These are phyloP conservation scores for Vireo altiloquus DNA, from an alignment of 2,113 vertebrate genomes.

Conservation along the genomic window DNA sequence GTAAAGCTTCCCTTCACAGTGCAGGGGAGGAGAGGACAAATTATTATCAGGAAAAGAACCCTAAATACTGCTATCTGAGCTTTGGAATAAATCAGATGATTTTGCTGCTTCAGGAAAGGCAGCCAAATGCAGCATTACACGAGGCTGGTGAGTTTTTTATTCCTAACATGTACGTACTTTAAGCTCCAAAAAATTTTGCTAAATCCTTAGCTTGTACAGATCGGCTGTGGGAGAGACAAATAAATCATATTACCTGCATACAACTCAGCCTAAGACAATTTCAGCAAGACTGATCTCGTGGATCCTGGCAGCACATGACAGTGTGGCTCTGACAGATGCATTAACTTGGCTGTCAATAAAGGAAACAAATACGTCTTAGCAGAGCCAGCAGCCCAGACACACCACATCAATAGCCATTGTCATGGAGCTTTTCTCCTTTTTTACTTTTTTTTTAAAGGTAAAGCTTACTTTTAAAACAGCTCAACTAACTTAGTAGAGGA, in stretches of 20 bases:
- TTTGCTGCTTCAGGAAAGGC: not conserved
- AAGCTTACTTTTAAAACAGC: not conserved
- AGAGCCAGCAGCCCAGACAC: not conserved
- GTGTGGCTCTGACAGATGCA: not conserved
- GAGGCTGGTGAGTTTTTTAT: not conserved
- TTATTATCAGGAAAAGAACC: not conserved
- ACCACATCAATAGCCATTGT: not conserved
- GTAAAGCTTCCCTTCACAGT: not conserved
- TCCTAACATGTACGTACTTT: not conserved
- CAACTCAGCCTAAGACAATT: not conserved
- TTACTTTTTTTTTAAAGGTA: not conserved
- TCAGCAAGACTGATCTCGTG: not conserved
- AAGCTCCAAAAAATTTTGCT: not conserved
- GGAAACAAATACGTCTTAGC: not conserved
- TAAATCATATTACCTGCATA: not conserved
- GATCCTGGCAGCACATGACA: not conserved
- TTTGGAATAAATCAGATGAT: not conserved
- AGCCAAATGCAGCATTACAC: not conserved
- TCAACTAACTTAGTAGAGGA: not conserved
- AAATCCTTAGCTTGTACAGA: not conserved
- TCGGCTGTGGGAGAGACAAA: not conserved
- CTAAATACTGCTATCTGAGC: not conserved
- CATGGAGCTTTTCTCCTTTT: not conserved
- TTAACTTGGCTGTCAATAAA: not conserved
- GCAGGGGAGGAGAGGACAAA: not conserved